phyloP scores from a whole-genome alignment of 2,797 vertebrate genomes.

The Amniataba percoides region DNA sequence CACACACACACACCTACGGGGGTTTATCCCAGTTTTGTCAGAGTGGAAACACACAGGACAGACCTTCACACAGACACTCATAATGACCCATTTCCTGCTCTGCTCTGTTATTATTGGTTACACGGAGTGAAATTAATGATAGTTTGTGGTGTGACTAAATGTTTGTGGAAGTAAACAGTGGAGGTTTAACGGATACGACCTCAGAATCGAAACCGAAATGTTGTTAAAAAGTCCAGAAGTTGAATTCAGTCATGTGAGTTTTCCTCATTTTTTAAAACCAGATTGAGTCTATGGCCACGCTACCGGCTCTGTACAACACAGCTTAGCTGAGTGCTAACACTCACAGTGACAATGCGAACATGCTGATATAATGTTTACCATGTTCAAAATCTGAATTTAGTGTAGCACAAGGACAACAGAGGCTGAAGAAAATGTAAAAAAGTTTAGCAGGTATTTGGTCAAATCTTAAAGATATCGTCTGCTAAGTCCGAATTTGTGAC shows the following conservation, averaged over 20 bases:
- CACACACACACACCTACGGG: constrained; percentile 58
- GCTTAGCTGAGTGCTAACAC: not conserved
- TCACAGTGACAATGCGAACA: not conserved
- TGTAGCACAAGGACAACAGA: too few species aligned
- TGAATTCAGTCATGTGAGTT: not conserved
- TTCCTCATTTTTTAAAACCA: not conserved
- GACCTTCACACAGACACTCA: constrained; percentile 61
- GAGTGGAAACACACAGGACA: constrained; percentile 63
- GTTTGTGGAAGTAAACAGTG: constrained; percentile 54
- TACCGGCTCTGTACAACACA: not conserved
- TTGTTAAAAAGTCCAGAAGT: constrained; percentile 17
- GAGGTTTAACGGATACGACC: constrained; percentile 7
- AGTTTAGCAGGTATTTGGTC: not conserved
- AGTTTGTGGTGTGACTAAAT: constrained; percentile 50
- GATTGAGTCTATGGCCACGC: not conserved
- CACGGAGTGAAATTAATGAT: constrained; percentile 58
- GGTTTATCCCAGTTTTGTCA: constrained; percentile 63
- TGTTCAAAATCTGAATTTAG: not conserved
- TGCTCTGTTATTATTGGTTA: constrained; percentile 65
- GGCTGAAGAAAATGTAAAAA: not conserved
- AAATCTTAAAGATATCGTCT: not conserved
- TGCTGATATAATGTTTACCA: not conserved
- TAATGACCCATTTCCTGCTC: constrained; percentile 71
- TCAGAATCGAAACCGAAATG: constrained; percentile 17
- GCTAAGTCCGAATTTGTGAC: too few species aligned